Evolutionary conservation across 2,113 vertebrate genomes (phyloP), one percentile per base, ranked within the genome.

Genomic region (human): DNA sequence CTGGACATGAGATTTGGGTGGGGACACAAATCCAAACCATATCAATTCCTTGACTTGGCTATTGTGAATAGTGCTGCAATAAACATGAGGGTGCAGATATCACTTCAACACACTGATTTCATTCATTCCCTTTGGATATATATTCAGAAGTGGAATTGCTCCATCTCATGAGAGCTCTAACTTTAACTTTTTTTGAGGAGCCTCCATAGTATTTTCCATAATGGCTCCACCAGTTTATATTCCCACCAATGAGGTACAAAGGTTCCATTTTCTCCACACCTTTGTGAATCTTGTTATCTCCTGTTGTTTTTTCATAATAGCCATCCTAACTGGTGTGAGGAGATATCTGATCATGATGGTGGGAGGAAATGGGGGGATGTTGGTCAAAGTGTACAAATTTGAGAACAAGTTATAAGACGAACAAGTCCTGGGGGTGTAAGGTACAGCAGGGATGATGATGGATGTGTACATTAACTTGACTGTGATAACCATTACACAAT

Each of bases 161-260:
- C 35, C 61, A 30, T 70, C 48, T 32, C 6, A 20, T 35, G 35
- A 32, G 11, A 50, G 11, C 23, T 85, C 45, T 50, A 50, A 50
- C 32, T 79, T 92, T 57, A 52, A 40, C n/a, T 83, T 68, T 59
- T 64, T 48, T 45, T 40, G 72, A 66, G 43, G 7, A 55, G 35
- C 20, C 18, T 66, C 57, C n/a, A 10, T 50, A 16, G 45, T 50
- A 32, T 79, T 50, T 50, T 79, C 45, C 17, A 6, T 50, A 79
- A 23, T 6, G 25, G 2, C 20, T 35, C 2, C 9, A 14, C 57
- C 5, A 38, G 3, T 66, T 10, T 14, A 35, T 35, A 32, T 17
- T 35, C 2, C 6, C 2, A 10, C 20, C 45, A 68, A 43, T 5
- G 18, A 38, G 30, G 7, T n/a, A 7, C 35, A 8, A 61, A 0